Evolutionary conservation across 2,888 invertebrate species (phyloP).

Genomic region (Oligia strigilis): DNA sequence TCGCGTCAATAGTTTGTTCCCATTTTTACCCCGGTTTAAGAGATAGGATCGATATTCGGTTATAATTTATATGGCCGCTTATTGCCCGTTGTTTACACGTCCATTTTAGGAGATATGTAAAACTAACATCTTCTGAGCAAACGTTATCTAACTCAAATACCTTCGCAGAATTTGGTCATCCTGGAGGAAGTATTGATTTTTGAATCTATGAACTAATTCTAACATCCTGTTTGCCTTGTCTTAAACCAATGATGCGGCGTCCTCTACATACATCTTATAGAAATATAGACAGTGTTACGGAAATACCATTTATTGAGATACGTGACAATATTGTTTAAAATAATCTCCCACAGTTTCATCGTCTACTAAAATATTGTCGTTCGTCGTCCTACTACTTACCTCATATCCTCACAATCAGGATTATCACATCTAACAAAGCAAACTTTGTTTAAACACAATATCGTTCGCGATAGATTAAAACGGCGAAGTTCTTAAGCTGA

Average conservation of each 20-base stretch:
- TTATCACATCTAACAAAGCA: constrained; percentile 74
- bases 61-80: constrained; percentile 86
- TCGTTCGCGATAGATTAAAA: constrained; percentile 66
- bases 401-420: constrained; percentile 71
- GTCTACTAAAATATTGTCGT: constrained; percentile 58
- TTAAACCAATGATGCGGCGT: constrained; percentile 64
- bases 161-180: constrained; percentile 86
- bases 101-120: constrained; percentile 83
- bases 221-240: constrained; percentile 81
- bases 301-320: constrained; percentile 46
- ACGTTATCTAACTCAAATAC: constrained; percentile 87
- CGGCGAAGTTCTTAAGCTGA: constrained; percentile 68
- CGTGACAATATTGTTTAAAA: constrained; percentile 45
- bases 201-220: constrained; percentile 73
- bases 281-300: constrained; percentile 50
- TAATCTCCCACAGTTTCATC: constrained; percentile 53
- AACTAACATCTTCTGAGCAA: constrained; percentile 85
- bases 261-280: constrained; percentile 58
- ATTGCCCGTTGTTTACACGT: constrained; percentile 83
- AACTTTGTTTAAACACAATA: constrained; percentile 72
- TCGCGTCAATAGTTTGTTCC: constrained; percentile 89
- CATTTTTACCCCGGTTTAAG: constrained; percentile 85
- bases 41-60: constrained; percentile 86
- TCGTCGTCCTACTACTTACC: constrained; percentile 47
- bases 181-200: constrained; percentile 83